Base-by-base conservation (phyloP, 2,797 vertebrate species). In the Pipistrellus pipistrellus region DNA sequence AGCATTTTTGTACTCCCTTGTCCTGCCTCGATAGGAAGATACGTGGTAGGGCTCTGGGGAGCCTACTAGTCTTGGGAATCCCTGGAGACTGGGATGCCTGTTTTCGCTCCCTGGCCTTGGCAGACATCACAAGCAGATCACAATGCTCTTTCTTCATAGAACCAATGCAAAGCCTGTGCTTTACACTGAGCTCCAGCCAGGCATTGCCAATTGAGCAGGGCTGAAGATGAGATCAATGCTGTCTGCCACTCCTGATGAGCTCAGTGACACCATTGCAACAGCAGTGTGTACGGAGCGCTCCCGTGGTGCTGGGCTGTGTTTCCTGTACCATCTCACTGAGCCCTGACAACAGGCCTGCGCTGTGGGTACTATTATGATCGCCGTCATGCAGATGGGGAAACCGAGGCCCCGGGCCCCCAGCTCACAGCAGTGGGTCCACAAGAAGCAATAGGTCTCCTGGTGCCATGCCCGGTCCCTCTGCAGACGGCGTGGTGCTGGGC, bases 41-140 rank as follows among this genome's bases (percentile, higher is more conserved):
- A 7, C 11, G 35, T 14, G 80, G n/a, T 48, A 80, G 44, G 41
- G 48, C 80, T 81, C 85, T 55, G 44, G 32, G 64, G 9, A 18
- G 6, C 23, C 53, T 23, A 0, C 44, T 20, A 0, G 23, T 53
- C 25, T 55, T 35, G 46, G 55, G 11, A 41, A 41, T 27, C 14
- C n/a, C 51, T 23, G 53, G 73, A 46, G 38, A 30, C 15, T 7
- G 1, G 35, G 78, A 10, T 15, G 12, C 20, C 27, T 64, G 1
- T n/a, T 78, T 20, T 27, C 14, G 0, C 30, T 12, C n/a, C n/a
- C 78, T 73, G 81, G 25, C 48, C 85, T 12, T 21, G 32, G 75
- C 80, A 92, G 86, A 41, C 69, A 12, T 92, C 46, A 62, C 46
- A n/a, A 59, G 53, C 44, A 27, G 72, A 32, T 95, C 71, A 32